Base-by-base conservation (phyloP, 1,140 invertebrate genomes). In the Hypsibius dujardini region DNA sequence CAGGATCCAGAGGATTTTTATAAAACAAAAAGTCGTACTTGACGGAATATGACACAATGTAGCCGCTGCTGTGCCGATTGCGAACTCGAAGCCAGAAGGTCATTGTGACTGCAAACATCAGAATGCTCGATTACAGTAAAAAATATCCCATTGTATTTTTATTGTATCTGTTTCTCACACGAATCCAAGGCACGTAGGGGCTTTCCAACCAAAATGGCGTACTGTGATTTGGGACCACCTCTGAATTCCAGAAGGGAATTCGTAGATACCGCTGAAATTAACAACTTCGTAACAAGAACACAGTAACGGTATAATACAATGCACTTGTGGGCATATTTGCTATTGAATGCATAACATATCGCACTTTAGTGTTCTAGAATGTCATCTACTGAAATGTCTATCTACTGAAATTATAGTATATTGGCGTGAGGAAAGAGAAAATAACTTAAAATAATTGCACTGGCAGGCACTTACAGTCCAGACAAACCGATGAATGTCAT, bases 181-280 rank as follows among this genome's bases (percentile, higher is more conserved):
- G 50, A 56, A n/a, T 56, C 50, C 50, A 56, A n/a, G n/a, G 50
- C 50, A 56, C 50, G 50, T n/a, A 56, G n/a, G 7, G 50, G 50
- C n/a, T 56, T 56, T 7, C 50, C 50, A 56, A 56, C 50, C 50
- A 56, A n/a, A n/a, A 56, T 56, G n/a, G 50, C 50, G 50, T 56
- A 56, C n/a, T 56, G 50, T 56, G 50, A 7, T n/a, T 56, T 56
- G 50, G 50, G 50, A n/a, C 50, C 50, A 56, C 50, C 50, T 12
- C n/a, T n/a, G n/a, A 56, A 56, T 56, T 56, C 50, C 50, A 56
- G 50, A 7, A 7, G 50, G n/a, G 50, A 56, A n/a, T 56, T 56
- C 7, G 50, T 56, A n/a, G 50, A 56, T 7, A 56, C 50, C 50
- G 50, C 50, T 56, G 50, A 12, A 7, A 56, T 7, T 12, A 56